A percentile compares a stretch with the other conserved stretches of the same genome.
Conservation (phyloP, 2,888 invertebrate genomes). For the Cataglyphis rosenhaueri region DNA sequence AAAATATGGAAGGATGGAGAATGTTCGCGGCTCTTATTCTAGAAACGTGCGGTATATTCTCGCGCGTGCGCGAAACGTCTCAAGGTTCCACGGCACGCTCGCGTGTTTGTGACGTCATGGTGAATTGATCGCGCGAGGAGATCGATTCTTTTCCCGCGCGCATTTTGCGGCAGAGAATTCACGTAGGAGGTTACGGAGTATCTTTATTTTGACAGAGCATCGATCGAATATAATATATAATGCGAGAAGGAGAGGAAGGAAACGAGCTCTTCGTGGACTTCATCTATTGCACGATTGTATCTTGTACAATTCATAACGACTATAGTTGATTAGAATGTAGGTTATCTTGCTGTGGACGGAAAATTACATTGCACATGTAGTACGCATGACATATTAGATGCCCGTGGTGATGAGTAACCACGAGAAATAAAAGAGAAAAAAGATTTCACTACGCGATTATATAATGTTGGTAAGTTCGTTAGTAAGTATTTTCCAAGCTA, state of each 20-base stretch:
- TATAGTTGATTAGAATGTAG: too few species aligned
- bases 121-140: neutral
- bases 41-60: conserved; percentile 48
- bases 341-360: neutral
- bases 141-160: neutral
- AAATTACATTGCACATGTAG: neutral
- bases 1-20: conserved; percentile 64
- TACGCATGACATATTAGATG: neutral
- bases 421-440: neutral
- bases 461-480: neutral
- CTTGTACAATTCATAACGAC: neutral
- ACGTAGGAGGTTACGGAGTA: neutral
- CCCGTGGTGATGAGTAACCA: neutral
- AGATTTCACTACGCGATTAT: neutral
- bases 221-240: neutral
- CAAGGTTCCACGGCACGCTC: neutral
- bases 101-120: neutral
- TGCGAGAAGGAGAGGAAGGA: neutral
- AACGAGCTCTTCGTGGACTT: neutral
- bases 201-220: too few species aligned
- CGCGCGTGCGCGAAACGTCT: neutral
- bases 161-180: neutral
- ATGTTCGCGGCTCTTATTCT: conserved; percentile 65
- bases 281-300: neutral
- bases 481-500: neutral